phyloP scores from a whole-genome alignment of 1,140 invertebrate genomes.

The Saccostrea echinata region DNA sequence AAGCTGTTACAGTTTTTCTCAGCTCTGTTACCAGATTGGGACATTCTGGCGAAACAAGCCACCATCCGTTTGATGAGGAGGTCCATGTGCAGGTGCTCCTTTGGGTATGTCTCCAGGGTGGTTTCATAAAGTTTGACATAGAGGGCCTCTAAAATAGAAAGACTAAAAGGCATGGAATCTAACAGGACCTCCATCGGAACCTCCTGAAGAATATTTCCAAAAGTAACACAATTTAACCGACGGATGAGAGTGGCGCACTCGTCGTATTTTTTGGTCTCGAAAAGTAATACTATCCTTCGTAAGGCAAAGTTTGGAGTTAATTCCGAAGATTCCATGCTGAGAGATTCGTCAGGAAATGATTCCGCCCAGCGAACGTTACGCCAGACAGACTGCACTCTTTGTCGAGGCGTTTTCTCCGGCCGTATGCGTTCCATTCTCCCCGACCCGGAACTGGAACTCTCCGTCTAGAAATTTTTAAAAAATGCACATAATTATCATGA shows the following conservation, averaged over 20 bases:
- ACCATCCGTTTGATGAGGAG: constrained; percentile 90
- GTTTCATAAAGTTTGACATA: constrained; percentile 86
- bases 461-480: constrained; percentile 48
- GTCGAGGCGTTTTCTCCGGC: constrained; percentile 63
- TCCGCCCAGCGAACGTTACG: constrained; percentile 71
- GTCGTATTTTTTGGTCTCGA: constrained; percentile 70
- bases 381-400: constrained; percentile 70
- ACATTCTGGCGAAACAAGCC: constrained; percentile 87
- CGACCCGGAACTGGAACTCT: constrained; percentile 56
- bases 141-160: constrained; percentile 91
- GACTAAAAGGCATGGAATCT: constrained; percentile 91
- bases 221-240: constrained; percentile 86
- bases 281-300: constrained; percentile 68
- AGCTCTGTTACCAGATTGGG: constrained; percentile 74
- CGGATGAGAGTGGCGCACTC: constrained; percentile 86
- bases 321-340: constrained; percentile 68
- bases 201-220: constrained; percentile 86
- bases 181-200: constrained; percentile 92
- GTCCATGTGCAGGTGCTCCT: constrained; percentile 85
- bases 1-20: constrained; percentile 81
- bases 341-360: constrained; percentile 67
- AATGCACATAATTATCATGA: background rate
- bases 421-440: constrained; percentile 66
- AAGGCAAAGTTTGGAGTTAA: constrained; percentile 70
- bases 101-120: constrained; percentile 74